These are phyloP conservation scores for Chaetodon trifascialis DNA, from an alignment of 2,113 vertebrate species.

Conservation along the genomic window DNA sequence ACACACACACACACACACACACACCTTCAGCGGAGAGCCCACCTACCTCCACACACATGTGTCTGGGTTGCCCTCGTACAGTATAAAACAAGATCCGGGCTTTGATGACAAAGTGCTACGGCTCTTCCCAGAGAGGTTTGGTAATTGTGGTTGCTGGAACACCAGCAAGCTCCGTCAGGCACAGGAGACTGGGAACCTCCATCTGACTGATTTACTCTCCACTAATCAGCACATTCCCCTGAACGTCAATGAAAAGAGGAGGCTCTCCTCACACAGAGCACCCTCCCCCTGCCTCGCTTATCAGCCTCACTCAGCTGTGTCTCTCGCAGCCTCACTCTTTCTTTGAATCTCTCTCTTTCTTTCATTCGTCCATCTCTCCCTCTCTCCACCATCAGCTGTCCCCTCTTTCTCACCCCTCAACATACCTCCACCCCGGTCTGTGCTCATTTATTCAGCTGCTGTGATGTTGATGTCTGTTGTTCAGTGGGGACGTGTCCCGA, in stretches of 20 bases:
- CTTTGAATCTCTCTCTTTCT: slow-evolving; percentile 46
- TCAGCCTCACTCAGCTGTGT: slow-evolving; percentile 52
- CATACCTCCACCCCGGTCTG: slow-evolving; percentile 31
- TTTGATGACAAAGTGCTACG: slow-evolving; percentile 30
- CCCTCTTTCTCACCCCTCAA: slow-evolving; percentile 9
- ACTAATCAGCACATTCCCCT: slow-evolving; percentile 75
- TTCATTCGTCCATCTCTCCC: slow-evolving; percentile 12
- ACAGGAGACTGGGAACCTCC: slow-evolving; percentile 45
- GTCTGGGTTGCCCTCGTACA: slow-evolving; percentile 15
- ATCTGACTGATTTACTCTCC: slow-evolving; percentile 67
- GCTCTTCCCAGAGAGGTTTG: slow-evolving; percentile 20
- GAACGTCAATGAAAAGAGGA: slow-evolving; percentile 76
- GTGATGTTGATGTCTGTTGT: slow-evolving; percentile 56
- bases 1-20: slow-evolving; percentile 15
- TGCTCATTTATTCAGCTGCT: slow-evolving; percentile 76
- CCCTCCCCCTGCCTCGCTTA: slow-evolving; percentile 57
- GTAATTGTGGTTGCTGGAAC: slow-evolving; percentile 25
- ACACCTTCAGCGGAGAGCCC: slow-evolving; percentile 29
- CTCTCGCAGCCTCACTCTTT: slow-evolving; percentile 40
- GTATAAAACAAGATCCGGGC: slow-evolving; percentile 24
- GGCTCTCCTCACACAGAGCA: slow-evolving; percentile 32
- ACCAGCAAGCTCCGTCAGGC: slow-evolving; percentile 28
- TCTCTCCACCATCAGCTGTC: slow-evolving; percentile 18
- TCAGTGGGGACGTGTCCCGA: slow-evolving; percentile 55
- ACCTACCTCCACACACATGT: slow-evolving; percentile 73